phyloP scores from a whole-genome alignment of 2,113 vertebrate species.

The Rhipidura dahli region DNA sequence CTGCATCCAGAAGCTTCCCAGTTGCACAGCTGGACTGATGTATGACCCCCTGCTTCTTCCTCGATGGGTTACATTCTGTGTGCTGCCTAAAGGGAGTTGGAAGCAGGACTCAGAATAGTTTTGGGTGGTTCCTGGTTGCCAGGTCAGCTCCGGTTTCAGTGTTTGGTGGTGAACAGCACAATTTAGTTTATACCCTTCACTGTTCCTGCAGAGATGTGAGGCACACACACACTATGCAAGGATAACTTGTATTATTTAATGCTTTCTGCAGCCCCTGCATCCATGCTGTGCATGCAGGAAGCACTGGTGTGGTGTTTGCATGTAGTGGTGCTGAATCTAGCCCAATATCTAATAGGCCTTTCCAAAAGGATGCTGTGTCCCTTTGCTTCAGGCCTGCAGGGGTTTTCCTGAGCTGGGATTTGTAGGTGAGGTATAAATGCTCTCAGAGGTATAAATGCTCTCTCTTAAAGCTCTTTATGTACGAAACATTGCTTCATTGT shows the following conservation, averaged over 20 bases:
- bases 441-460: not conserved
- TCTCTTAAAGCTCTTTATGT: not conserved
- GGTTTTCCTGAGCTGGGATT: not conserved
- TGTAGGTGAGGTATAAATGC: not conserved
- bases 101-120: not conserved
- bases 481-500: not conserved
- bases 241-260: not conserved
- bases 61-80: rapidly evolving
- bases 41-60: not conserved
- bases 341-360: not conserved
- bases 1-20: not conserved
- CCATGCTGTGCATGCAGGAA: not conserved
- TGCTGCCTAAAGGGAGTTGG: not conserved
- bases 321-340: not conserved
- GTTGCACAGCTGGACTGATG: not conserved
- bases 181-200: not conserved
- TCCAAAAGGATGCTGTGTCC: not conserved
- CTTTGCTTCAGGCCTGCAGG: not conserved
- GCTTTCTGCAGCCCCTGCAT: not conserved
- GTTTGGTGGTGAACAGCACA: not conserved
- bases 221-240: not conserved
- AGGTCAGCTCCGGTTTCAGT: not conserved
- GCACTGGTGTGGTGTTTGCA: not conserved
- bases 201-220: not conserved
- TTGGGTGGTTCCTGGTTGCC: not conserved